These are phyloP conservation scores for Petrosia ficiformis DNA, from an alignment of 37 sponge, comb jelly and placozoan genomes.

Conservation along the genomic window DNA sequence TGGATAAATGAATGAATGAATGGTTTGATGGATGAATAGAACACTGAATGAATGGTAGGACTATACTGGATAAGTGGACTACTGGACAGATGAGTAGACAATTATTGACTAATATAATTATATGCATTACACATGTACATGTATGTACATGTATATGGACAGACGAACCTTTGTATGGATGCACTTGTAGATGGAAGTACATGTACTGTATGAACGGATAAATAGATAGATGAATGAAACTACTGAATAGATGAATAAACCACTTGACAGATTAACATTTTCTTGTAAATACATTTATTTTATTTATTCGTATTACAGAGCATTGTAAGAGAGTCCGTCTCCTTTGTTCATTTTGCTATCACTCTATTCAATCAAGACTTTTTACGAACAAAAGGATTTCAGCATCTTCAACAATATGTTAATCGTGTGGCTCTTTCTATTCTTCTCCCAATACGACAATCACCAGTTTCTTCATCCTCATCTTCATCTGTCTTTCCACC, in stretches of 20 bases:
- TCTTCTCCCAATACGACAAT: constrained; percentile 18
- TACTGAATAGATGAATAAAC: too few species aligned
- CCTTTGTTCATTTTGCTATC: constrained; percentile 48
- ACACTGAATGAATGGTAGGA: too few species aligned
- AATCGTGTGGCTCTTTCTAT: constrained; percentile 71
- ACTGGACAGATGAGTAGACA: too few species aligned
- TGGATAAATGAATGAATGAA: too few species aligned
- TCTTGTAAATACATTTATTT: not conserved
- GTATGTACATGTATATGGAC: not conserved
- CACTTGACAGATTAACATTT: too few species aligned
- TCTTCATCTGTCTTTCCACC: not conserved
- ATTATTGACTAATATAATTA: too few species aligned
- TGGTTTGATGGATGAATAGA: too few species aligned
- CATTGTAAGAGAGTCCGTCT: constrained; percentile 36
- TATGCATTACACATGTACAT: constrained; percentile 14
- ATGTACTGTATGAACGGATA: too few species aligned
- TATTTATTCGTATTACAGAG: constrained; percentile 10
- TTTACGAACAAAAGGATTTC: not conserved
- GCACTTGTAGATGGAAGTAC: too few species aligned
- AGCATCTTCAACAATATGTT: constrained; percentile 61
- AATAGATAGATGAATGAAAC: too few species aligned
- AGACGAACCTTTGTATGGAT: not conserved
- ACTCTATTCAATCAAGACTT: constrained; percentile 22
- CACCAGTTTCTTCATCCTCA: not conserved
- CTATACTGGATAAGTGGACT: too few species aligned